phyloP scores from a whole-genome alignment of 53 echinoderm and acorn worm genomes.

The Henricia sp. region DNA sequence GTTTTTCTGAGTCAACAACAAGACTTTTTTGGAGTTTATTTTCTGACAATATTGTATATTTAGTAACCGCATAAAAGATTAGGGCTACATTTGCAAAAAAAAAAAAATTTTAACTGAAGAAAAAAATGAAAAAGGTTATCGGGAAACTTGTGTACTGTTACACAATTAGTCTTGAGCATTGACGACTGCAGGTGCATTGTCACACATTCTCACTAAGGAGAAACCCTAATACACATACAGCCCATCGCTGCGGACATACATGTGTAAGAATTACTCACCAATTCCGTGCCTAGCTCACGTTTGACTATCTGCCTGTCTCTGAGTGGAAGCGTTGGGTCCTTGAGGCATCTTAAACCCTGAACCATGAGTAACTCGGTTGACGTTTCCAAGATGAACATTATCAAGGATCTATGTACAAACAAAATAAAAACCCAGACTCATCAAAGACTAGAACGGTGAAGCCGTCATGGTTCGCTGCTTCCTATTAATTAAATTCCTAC shows the following conservation, averaged over 20 bases:
- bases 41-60: too few species aligned
- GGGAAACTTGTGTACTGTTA: not conserved
- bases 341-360: slow-evolving; percentile 82
- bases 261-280: slow-evolving; percentile 67
- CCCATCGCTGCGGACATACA: too few species aligned
- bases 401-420: slow-evolving; percentile 58
- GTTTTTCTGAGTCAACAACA: too few species aligned
- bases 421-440: not conserved
- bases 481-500: too few species aligned
- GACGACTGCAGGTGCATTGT: not conserved
- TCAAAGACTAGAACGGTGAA: not conserved
- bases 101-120: not conserved
- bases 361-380: slow-evolving; percentile 86
- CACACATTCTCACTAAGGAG: too few species aligned
- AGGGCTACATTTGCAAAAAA: too few species aligned
- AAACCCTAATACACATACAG: too few species aligned
- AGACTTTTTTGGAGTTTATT: too few species aligned
- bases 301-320: slow-evolving; percentile 92
- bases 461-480: not conserved
- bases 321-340: slow-evolving; percentile 75
- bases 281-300: slow-evolving; percentile 88
- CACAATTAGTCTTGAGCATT: not conserved
- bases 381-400: slow-evolving; percentile 86
- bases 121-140: not conserved
- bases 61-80: too few species aligned